Percentiles rank a stretch among this genome's conserved stretches.
phyloP scores from a whole-genome alignment of 2,113 vertebrate genomes.

The Empidonax alnorum region DNA sequence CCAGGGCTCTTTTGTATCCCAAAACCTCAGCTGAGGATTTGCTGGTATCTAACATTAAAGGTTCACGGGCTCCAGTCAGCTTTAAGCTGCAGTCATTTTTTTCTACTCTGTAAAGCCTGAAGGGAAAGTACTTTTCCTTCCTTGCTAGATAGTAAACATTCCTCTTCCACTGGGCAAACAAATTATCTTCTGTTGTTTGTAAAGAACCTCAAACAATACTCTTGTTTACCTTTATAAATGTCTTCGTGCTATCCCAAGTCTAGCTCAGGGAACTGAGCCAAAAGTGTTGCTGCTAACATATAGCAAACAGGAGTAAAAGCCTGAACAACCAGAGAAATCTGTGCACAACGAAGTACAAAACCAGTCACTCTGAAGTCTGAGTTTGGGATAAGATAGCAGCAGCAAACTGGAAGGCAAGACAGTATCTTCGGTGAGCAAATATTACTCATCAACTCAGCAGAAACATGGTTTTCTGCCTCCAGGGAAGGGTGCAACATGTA shows the following conservation, averaged over 20 bases:
- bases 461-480: conserved; percentile 6
- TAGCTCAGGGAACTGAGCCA: neutral
- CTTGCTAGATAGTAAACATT: neutral
- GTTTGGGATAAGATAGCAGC: neutral
- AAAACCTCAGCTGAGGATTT: neutral
- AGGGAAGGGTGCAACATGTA: neutral
- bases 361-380: neutral
- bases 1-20: neutral
- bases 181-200: conserved; percentile 1
- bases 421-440: neutral
- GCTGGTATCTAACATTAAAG: neutral
- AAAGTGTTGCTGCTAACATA: neutral
- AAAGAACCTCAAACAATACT: neutral
- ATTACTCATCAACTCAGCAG: neutral
- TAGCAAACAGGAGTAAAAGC: neutral
- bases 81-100: neutral
- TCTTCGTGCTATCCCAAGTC: neutral
- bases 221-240: neutral
- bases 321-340: neutral
- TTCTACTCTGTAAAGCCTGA: neutral
- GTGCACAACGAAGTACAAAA: neutral
- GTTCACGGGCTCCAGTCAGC: neutral
- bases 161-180: neutral
- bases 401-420: neutral
- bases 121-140: neutral